Conservation (phyloP, 2,797 vertebrate genomes). For the Chelon auratus region DNA sequence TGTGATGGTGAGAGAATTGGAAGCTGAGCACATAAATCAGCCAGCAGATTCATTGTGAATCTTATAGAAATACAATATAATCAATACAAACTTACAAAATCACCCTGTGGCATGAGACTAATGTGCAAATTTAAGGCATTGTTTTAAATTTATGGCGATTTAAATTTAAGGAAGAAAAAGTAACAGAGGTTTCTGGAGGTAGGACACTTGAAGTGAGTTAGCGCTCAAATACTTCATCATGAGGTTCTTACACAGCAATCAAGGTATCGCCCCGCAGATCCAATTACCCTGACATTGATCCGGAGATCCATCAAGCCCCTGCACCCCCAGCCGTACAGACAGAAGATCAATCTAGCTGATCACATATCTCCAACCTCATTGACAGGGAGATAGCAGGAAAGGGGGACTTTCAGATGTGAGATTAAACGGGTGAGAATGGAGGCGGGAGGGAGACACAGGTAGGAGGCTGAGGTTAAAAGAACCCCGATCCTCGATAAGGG, state of each 20-base stretch:
- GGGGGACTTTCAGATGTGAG: conserved; percentile 45
- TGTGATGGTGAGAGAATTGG: neutral
- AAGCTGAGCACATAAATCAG: neutral
- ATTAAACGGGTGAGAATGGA: conserved; percentile 56
- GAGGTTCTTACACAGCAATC: conserved; percentile 58
- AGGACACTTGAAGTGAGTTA: conserved; percentile 29
- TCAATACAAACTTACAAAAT: neutral
- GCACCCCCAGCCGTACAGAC: conserved; percentile 56
- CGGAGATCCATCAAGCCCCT: conserved; percentile 41
- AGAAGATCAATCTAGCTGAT: conserved; percentile 77
- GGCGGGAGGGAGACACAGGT: conserved; percentile 12
- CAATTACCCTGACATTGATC: conserved; percentile 78
- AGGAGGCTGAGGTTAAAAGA: conserved; percentile 37
- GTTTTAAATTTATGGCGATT: neutral
- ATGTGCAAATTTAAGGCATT: neutral
- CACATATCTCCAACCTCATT: conserved; percentile 53
- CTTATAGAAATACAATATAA: neutral
- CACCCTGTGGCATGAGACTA: neutral
- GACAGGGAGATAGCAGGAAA: conserved; percentile 50
- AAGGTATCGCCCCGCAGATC: conserved; percentile 49
- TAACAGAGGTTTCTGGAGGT: conserved; percentile 2
- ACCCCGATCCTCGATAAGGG: conserved; percentile 22
- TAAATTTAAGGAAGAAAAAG: neutral
- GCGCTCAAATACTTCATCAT: conserved; percentile 37
- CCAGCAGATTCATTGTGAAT: neutral